Evolutionary conservation across 2,797 vertebrate species (phyloP).

Genomic region (Lagodon rhomboides): DNA sequence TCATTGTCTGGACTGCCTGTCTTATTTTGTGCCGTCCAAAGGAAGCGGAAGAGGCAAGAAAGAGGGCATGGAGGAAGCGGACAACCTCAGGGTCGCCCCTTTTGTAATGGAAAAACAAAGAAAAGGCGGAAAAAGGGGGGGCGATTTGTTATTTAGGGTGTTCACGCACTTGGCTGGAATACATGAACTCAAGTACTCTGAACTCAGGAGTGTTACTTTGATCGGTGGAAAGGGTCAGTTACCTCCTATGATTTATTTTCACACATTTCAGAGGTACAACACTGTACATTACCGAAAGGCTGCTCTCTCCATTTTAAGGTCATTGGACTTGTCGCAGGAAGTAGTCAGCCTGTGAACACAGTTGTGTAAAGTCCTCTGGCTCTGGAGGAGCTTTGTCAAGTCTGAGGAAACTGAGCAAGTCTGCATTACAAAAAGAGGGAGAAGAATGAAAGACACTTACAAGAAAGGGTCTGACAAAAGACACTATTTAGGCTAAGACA

Average conservation of each 20-base stretch:
- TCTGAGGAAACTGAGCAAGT: not conserved
- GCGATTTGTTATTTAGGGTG: conserved; percentile 9
- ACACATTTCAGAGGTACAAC: not conserved
- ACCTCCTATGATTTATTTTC: conserved; percentile 19
- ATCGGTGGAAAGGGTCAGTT: not conserved
- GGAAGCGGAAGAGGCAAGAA: conserved; percentile 65
- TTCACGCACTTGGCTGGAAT: conserved; percentile 29
- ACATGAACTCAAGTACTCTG: not conserved
- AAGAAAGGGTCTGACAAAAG: not conserved
- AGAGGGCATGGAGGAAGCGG: conserved; percentile 62
- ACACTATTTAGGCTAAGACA: not conserved
- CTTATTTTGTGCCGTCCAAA: conserved; percentile 42
- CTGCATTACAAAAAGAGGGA: not conserved
- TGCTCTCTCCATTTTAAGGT: not conserved
- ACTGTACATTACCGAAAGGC: not conserved
- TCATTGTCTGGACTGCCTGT: conserved; percentile 49
- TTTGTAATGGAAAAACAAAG: conserved; percentile 59
- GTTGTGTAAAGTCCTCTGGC: not conserved
- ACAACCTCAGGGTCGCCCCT: conserved; percentile 27
- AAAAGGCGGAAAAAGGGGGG: conserved; percentile 23
- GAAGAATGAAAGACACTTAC: not conserved
- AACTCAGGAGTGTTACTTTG: conserved; percentile 6
- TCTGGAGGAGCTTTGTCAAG: not conserved
- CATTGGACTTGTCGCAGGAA: not conserved
- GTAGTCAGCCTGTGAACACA: not conserved